Conservation (phyloP, 2,113 vertebrate species). For the Sarotherodon lohbergeri region DNA sequence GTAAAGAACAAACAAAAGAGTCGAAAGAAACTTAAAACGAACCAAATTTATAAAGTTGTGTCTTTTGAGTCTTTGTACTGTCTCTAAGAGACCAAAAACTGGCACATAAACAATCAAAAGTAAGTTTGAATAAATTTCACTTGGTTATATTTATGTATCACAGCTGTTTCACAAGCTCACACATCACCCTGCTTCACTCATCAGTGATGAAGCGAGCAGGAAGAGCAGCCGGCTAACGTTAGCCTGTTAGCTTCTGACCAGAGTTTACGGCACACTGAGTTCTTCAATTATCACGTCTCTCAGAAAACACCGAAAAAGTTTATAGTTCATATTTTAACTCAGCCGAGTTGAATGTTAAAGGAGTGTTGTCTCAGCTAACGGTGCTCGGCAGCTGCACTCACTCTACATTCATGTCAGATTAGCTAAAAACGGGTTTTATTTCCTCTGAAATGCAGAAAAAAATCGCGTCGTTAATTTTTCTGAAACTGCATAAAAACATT, state of each 20-base stretch:
- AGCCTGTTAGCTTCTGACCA: not conserved
- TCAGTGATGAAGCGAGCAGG: not conserved
- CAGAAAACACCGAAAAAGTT: not conserved
- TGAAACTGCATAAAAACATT: not conserved
- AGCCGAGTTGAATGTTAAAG: not conserved
- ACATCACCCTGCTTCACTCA: not conserved
- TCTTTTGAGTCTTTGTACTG: not conserved
- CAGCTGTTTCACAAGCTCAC: not conserved
- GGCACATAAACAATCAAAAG: not conserved
- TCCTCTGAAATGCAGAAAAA: not conserved
- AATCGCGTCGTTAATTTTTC: fast-evolving
- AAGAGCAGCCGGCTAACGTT: not conserved
- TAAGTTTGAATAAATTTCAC: not conserved
- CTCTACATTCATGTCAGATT: not conserved
- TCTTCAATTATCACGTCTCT: too few relatives aligned
- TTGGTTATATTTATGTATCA: not conserved
- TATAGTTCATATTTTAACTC: not conserved
- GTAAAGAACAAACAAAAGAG: not conserved
- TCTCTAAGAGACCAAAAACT: not conserved
- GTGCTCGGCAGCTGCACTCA: not conserved
- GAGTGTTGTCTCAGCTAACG: not conserved
- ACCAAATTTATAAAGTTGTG: not conserved
- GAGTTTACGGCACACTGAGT: not conserved
- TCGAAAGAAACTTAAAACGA: not conserved
- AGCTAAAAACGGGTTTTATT: not conserved